Percentiles rank a stretch among this genome's conserved stretches.
Evolutionary conservation across 2,113 vertebrate species (phyloP).

Genomic region (Oenanthe melanoleuca): DNA sequence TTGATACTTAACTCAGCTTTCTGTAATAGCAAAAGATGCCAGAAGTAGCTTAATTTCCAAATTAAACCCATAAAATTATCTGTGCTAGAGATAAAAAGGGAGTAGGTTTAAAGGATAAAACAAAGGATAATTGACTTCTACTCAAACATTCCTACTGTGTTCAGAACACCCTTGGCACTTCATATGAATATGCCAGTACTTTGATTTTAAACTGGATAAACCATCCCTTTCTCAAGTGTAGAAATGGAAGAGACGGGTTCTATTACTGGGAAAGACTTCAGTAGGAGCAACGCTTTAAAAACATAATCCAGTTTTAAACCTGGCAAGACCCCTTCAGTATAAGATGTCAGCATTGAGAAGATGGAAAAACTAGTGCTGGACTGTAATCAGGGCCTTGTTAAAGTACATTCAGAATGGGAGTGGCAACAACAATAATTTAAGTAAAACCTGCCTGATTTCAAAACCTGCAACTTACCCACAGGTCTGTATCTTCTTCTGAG

Average conservation of each 20-base stretch:
- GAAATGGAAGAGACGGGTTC: not conserved
- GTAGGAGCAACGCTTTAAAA: not conserved
- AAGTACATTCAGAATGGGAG: not conserved
- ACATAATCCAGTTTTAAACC: not conserved
- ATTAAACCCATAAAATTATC: conserved; percentile 6
- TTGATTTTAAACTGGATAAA: conserved; percentile 49
- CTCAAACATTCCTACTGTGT: conserved; percentile 21
- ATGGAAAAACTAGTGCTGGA: not conserved
- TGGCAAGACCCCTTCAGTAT: not conserved
- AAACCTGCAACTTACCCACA: not conserved
- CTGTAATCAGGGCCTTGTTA: not conserved
- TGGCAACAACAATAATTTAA: not conserved
- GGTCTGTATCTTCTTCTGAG: not conserved
- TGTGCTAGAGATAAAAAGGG: conserved; percentile 16
- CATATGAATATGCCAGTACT: conserved; percentile 14
- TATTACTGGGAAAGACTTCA: not conserved
- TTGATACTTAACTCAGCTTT: not conserved
- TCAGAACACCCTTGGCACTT: conserved; percentile 36
- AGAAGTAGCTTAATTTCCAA: conserved; percentile 32
- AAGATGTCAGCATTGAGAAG: not conserved
- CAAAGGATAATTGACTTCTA: conserved; percentile 39
- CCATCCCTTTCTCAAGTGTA: not conserved
- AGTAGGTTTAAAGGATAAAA: conserved; percentile 44
- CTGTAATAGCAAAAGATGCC: conserved; percentile 7
- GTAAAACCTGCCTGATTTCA: not conserved